These are phyloP conservation scores for Reticulitermes speratus DNA, from an alignment of 1,140 invertebrate species.

Conservation along the genomic window DNA sequence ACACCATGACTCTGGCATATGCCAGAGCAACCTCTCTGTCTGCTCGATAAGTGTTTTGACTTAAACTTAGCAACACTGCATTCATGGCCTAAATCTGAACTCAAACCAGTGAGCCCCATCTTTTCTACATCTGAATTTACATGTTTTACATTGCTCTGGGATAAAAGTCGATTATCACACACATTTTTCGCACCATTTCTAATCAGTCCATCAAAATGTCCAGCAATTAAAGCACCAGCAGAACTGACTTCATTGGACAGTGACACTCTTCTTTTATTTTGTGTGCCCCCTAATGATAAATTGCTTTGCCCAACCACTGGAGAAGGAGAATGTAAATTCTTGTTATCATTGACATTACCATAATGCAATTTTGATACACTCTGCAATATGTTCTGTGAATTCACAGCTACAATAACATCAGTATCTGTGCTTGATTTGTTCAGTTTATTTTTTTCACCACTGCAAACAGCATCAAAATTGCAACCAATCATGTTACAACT, in stretches of 20 bases:
- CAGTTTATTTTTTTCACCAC: background rate
- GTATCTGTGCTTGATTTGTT: background rate
- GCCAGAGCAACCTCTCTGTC: background rate
- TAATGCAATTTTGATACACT: background rate
- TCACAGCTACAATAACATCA: background rate
- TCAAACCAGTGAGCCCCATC: background rate
- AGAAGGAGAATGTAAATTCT: background rate
- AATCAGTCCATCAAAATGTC: background rate
- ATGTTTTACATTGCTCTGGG: background rate
- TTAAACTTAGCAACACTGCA: background rate
- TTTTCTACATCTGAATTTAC: background rate
- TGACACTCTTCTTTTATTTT: background rate
- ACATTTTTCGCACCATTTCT: background rate
- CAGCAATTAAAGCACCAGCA: background rate
- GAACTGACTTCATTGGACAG: background rate
- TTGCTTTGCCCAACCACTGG: background rate
- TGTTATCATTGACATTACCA: background rate
- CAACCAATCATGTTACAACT: background rate
- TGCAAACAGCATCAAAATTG: background rate
- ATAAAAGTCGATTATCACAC: background rate
- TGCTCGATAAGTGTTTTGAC: background rate
- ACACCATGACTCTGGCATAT: constrained; percentile 36
- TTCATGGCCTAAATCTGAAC: background rate
- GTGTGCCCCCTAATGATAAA: background rate
- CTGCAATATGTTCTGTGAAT: background rate